Evolutionary conservation across 2,888 invertebrate species (phyloP), one percentile per base, ranked within the genome.

Genomic region (Taenaris catops): DNA sequence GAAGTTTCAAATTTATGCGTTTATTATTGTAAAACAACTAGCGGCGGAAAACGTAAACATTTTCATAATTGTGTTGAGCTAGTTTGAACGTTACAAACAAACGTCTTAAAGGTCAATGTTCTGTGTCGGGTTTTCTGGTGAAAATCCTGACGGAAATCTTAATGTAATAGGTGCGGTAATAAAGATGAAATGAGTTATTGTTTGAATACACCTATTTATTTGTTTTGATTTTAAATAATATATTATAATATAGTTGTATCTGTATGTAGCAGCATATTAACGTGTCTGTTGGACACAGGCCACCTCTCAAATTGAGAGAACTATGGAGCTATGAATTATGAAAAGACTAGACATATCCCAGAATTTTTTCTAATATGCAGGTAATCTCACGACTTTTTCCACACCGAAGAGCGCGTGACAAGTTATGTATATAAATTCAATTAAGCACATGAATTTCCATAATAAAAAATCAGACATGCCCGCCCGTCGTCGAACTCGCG

Each of bases 1-100:
- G 41, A 48, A 51, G 51, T 49, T 53, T 53, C 51, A 49, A 54
- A 53, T 50, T 54, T 52, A 46, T 49, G 48, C 53, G 44, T 49
- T 49, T 51, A 52, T 50, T 51, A 49, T 48, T 44, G 34, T 34
- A 36, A 28, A 32, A 34, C 25, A 28, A 19, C 25, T 18, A 9
- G 19, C 36, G 23, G 25, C 25, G 33, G 33, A 26, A 29, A 31
- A 25, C 9, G 18, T 21, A 25, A 19, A 12, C 6, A 11, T 18
- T 40, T 18, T n/a, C 2, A 16, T 11, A 31, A 24, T 19, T 10
- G 4, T n/a, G 11, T 4, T 16, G 31, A 9, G 12, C 8, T 4
- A 34, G 19, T 26, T 34, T 37, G 25, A 17, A 3, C 17, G n/a
- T 4, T 40, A 24, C 5, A 1, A 0, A 3, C 0, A 6, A 2